Percentiles rank a stretch among this genome's conserved stretches.
phyloP scores from a whole-genome alignment of 2,888 invertebrate species.

The Lingula anatina region DNA sequence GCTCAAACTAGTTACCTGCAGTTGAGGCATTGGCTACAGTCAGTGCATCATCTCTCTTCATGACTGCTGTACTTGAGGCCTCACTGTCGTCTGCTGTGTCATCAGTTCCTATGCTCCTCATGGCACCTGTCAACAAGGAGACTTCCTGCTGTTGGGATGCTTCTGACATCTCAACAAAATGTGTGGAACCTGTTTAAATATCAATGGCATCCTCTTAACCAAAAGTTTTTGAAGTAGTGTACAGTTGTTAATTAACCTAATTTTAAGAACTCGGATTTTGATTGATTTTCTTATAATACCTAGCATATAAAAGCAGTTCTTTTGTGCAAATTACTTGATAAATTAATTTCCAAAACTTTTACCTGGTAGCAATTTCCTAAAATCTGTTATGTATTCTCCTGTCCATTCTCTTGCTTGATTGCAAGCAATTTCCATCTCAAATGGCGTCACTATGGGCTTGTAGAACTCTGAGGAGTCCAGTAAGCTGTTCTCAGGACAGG shows the following conservation, averaged over 20 bases:
- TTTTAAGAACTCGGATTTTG: not conserved
- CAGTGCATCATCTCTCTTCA: constrained; percentile 28
- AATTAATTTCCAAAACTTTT: too few relatives aligned
- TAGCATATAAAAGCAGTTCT: not conserved
- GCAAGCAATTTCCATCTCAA: constrained; percentile 76
- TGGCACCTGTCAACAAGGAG: constrained; percentile 58
- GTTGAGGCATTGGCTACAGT: constrained; percentile 21
- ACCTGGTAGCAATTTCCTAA: constrained; percentile 68
- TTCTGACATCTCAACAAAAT: constrained; percentile 4
- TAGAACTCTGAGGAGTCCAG: constrained; percentile 80
- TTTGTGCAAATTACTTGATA: not conserved
- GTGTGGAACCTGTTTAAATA: not conserved
- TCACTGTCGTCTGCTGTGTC: constrained; percentile 5
- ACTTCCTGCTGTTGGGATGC: constrained; percentile 32
- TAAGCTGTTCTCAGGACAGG: constrained; percentile 82
- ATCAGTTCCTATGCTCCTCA: constrained; percentile 56
- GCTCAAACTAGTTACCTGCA: constrained; percentile 18
- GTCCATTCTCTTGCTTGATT: constrained; percentile 56
- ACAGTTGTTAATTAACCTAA: not conserved
- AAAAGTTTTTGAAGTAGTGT: not conserved
- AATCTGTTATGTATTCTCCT: constrained; percentile 67
- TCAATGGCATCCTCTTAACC: constrained; percentile 1
- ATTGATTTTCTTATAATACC: not conserved
- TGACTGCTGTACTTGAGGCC: constrained; percentile 14
- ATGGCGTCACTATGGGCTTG: constrained; percentile 84